These are phyloP conservation scores for Candoia aspera DNA, from an alignment of 2,113 vertebrate genomes.

Conservation along the genomic window DNA sequence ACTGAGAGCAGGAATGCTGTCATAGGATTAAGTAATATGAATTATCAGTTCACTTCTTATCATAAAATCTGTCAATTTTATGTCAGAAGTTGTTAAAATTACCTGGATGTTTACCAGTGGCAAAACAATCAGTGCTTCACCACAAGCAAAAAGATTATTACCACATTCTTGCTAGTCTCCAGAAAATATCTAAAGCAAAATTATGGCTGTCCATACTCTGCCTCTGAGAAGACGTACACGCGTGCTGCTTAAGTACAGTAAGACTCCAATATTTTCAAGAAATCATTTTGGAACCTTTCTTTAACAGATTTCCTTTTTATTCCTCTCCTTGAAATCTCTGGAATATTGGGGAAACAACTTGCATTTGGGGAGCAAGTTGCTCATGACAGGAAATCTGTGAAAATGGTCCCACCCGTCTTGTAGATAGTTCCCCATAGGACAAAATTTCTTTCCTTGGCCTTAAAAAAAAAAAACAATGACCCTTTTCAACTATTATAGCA, in stretches of 20 bases:
- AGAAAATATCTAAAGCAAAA: background rate
- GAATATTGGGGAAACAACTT: background rate
- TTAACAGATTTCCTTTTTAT: background rate
- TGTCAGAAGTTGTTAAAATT: background rate
- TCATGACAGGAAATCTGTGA: background rate
- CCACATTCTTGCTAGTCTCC: background rate
- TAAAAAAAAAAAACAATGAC: background rate
- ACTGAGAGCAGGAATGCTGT: background rate
- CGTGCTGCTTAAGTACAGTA: background rate
- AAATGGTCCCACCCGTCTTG: background rate
- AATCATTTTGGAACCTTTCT: background rate
- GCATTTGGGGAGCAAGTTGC: background rate
- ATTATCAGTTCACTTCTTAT: background rate
- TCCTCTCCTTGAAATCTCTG: background rate
- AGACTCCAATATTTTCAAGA: background rate
- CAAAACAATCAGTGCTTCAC: background rate
- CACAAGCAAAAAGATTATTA: background rate
- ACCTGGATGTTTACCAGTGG: background rate
- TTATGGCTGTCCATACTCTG: background rate
- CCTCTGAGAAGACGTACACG: background rate
- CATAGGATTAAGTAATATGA: background rate
- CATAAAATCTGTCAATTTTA: background rate
- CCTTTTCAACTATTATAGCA: background rate
- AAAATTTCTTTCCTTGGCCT: background rate
- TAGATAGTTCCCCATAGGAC: background rate